A percentile compares a stretch with the other conserved stretches of the same genome.
phyloP scores from a whole-genome alignment of 2,113 vertebrate genomes.

The Micromys minutus region DNA sequence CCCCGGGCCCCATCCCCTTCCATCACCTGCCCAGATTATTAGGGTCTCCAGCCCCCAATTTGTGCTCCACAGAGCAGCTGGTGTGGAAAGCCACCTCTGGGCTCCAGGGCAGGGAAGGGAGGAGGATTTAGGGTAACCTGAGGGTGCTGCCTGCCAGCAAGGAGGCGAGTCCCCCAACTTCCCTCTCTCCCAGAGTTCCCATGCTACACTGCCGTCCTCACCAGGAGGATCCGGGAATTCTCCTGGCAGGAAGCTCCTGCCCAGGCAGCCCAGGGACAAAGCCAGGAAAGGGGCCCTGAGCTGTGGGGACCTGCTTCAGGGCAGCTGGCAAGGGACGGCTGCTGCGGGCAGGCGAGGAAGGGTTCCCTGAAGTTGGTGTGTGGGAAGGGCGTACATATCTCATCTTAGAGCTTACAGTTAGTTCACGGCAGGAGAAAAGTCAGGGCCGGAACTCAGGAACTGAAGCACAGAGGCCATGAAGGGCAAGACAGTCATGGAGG shows the following conservation, averaged over 20 bases:
- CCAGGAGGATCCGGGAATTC: constrained; percentile 78
- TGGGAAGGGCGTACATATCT: no score
- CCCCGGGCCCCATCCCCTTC: rapidly evolving
- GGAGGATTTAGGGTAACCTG: neutral
- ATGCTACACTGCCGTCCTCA: neutral
- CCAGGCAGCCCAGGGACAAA: constrained; percentile 68
- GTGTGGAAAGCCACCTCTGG: no score
- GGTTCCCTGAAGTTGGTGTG: neutral
- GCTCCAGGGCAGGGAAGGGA: neutral
- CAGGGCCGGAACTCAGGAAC: neutral
- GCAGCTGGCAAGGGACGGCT: neutral
- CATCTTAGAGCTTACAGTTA: neutral
- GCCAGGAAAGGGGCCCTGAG: constrained; percentile 73
- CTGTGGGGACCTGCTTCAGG: neutral
- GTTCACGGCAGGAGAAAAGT: neutral
- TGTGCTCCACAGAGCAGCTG: no score
- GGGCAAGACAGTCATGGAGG: neutral
- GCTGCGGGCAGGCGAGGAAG: neutral
- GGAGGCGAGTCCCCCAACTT: neutral
- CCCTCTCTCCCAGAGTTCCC: neutral
- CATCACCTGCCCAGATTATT: neutral
- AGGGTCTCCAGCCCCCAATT: neutral
- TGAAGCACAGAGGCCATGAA: neutral
- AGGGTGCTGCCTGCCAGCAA: neutral
- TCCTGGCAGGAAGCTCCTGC: constrained; percentile 79